Evolutionary conservation across 2,888 invertebrate species (phyloP), one percentile per base, ranked within the genome.

Genomic region (Tineola bisselliella): DNA sequence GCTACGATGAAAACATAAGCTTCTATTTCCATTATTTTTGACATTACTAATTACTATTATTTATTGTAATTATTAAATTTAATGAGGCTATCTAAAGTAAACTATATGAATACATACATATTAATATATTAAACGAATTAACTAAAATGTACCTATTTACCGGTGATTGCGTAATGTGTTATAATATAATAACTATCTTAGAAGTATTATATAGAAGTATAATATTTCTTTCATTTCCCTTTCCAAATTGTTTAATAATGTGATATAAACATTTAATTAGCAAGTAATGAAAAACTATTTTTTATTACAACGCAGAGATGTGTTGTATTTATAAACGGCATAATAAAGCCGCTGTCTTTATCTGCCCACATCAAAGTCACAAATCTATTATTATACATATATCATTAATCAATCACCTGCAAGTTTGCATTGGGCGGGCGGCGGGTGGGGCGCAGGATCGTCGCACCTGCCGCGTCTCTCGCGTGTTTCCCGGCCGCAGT

Each of bases 351-450:
- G 15, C 2, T 48, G 48, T 48, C 30, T 56, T 56, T 56, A 56
- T 56, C 30, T 56, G 56, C 56, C 56, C 17, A 31, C 58, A 30
- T 60, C 48, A 60, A 60, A 60, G 60, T 30, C 44, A 48, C 44
- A 65, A 62, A 64, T 73, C 76, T 81, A 83, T 81, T 74, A 81
- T 79, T 81, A 75, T 76, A 73, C 70, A 68, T 69, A 71, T 72
- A 75, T 78, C 79, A 76, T 76, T 77, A 77, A 81, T 84, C 84
- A 81, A 81, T 84, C 83, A 83, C 74, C 77, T 77, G 79, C 71
- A 70, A 66, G 67, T 61, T 67, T 69, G 66, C 63, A 67, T 63
- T 61, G 62, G 66, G 67, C 62, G 66, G 63, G 66, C 64, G 62
- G 66, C 65, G 60, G 65, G 67, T 65, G 68, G 63, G 56, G 62